A percentile compares a stretch with the other conserved stretches of the same genome.
Conservation (phyloP, 2,888 invertebrate species). For the Philhelius pedissequus region DNA sequence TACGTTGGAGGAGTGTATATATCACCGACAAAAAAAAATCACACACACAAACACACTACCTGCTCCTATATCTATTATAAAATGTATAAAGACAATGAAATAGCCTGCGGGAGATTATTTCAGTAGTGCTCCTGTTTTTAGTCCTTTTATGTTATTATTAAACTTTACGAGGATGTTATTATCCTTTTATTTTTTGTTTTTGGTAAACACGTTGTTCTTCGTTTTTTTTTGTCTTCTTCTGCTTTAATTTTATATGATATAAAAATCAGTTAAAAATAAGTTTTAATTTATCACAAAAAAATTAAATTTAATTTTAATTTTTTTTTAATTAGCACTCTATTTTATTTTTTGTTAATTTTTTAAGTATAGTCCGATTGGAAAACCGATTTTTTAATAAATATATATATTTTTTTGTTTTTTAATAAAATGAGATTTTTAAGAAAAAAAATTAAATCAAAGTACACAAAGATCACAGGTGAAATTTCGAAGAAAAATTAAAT, state of each 20-base stretch:
- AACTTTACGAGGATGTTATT: slow-evolving; percentile 45
- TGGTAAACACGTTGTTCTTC: slow-evolving; percentile 7
- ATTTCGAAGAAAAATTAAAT: slow-evolving; percentile 15
- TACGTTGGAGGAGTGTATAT: slow-evolving; percentile 42
- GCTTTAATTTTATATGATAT: neutral
- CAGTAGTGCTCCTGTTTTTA: slow-evolving; percentile 50
- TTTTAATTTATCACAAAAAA: slow-evolving; percentile 13
- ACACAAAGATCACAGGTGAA: slow-evolving; percentile 68
- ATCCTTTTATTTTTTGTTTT: slow-evolving; percentile 10
- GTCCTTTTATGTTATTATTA: slow-evolving; percentile 50
- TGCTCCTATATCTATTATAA: neutral
- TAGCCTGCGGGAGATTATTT: slow-evolving; percentile 60
- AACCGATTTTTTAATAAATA: slow-evolving; percentile 23
- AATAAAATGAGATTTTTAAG: slow-evolving; percentile 37
- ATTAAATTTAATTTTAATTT: slow-evolving; percentile 5
- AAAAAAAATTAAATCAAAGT: slow-evolving; percentile 52
- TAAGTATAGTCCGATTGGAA: slow-evolving; percentile 13
- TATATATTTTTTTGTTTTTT: neutral
- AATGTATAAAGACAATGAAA: slow-evolving; percentile 52
- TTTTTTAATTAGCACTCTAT: slow-evolving; percentile 39
- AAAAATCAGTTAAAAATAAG: slow-evolving; percentile 17
- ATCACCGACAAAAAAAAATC: slow-evolving; percentile 23
- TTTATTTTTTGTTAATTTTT: slow-evolving; percentile 21
- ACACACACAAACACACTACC: slow-evolving; percentile 36
- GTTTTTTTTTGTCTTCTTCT: neutral